Conservation (phyloP, 2,888 invertebrate species). For the Aporophyla nigra region DNA sequence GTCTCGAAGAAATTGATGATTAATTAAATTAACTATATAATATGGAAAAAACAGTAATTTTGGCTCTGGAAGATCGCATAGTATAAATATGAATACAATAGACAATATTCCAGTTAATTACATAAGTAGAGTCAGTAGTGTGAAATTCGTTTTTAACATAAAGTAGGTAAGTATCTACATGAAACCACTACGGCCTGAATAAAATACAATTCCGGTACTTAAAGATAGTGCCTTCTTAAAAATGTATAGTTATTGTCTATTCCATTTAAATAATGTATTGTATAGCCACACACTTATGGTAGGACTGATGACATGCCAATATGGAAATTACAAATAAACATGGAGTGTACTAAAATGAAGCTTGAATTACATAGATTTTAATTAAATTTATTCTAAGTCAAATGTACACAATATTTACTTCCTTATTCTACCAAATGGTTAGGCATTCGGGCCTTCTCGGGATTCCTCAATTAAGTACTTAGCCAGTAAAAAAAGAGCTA, state of each 20-base stretch:
- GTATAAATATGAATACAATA: not conserved
- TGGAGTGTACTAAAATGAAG: not conserved
- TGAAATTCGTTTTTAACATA: not conserved
- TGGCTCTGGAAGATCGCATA: too few species aligned
- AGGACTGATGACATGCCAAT: slow-evolving; percentile 25
- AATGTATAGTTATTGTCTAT: slow-evolving; percentile 55
- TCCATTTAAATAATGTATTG: slow-evolving; percentile 52
- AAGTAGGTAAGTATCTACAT: not conserved
- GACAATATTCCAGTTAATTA: not conserved
- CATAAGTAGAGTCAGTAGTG: not conserved
- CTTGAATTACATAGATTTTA: not conserved
- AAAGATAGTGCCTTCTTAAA: slow-evolving; percentile 49
- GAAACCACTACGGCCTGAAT: not conserved
- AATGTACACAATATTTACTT: not conserved
- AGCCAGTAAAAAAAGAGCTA: not conserved
- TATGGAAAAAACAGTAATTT: not conserved
- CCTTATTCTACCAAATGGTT: not conserved
- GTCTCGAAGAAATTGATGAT: not conserved
- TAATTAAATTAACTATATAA: not conserved
- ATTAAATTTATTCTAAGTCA: not conserved
- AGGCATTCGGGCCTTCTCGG: too few species aligned
- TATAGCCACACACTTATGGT: slow-evolving; percentile 19
- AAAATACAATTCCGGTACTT: slow-evolving; percentile 14
- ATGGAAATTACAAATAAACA: slow-evolving; percentile 14
- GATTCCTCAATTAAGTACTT: not conserved